Base-by-base conservation (phyloP, 2,113 vertebrate genomes). In the Dendrocopos noguchii region DNA sequence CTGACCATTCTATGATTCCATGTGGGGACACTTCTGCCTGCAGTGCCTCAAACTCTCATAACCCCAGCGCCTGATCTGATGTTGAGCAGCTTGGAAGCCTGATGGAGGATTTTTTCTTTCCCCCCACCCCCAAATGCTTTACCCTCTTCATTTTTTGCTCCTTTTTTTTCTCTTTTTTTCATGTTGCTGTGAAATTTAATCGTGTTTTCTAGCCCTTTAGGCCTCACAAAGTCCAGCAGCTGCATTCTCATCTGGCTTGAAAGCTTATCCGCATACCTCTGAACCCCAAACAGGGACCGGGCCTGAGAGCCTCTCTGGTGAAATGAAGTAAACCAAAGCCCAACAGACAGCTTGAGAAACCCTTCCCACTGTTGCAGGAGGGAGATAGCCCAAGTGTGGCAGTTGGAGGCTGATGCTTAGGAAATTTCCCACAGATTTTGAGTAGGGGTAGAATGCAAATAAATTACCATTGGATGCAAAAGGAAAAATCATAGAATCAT, bases 131-230 rank as follows among this genome's bases (percentile, higher is more conserved):
- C 3, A 2, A 73, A 85, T 31, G 78, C 78, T 88, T 81, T 89
- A 67, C 67, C 56, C 71, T 90, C 80, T 56, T 63, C 84, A 84
- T 84, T 95, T 94, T 76, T 76, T 36, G 39, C 70, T 93, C 56
- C 22, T 2, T 92, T 95, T 94, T 93, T 71, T 65, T 42, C 12
- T 14, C 5, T 42, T 12, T 42, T 36, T 36, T 36, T 36, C 36
- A 15, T 34, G 4, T 80, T 75, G 78, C 94, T 95, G 80, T 97
- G 97, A 97, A 97, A 97, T 96, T 95, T 80, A 95, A 97, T 97
- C 96, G 0, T 47, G 77, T 93, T 94, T 91, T 84, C 88, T 86
- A 94, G 93, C 79, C 89, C 95, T 88, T 59, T 56, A 80, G 95
- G 93, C 90, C 95, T 95, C 68, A 84, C 94, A 83, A 56, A 93